These are phyloP conservation scores for Haliclona indistincta DNA, from an alignment of 37 sponge, comb jelly and placozoan species.

Conservation along the genomic window DNA sequence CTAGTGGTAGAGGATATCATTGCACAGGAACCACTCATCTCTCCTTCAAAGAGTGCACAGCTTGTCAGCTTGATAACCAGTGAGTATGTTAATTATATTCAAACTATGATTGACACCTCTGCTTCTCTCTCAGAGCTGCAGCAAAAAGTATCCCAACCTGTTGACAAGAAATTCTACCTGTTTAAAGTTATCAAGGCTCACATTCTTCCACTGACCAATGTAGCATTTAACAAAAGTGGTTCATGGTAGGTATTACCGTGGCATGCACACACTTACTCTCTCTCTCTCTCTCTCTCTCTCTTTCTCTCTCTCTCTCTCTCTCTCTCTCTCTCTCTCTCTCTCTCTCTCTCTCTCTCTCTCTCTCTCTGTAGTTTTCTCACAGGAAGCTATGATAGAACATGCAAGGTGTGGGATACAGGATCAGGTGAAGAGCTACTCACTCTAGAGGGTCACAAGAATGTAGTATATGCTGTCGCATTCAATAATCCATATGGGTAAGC, in stretches of 20 bases:
- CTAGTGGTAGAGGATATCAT: conserved; percentile 71
- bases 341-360: neutral
- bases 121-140: conserved; percentile 61
- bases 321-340: neutral
- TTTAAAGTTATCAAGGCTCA: conserved; percentile 91
- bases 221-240: conserved; percentile 96
- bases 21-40: conserved; percentile 76
- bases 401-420: conserved; percentile 95
- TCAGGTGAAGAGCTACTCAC: conserved; percentile 89
- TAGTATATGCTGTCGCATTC: conserved; percentile 97
- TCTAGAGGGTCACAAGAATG: conserved; percentile 96
- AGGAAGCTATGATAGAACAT: conserved; percentile 98
- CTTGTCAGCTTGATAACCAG: conserved; percentile 66
- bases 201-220: conserved; percentile 92
- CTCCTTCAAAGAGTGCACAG: conserved; percentile 69
- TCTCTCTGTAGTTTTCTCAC: conserved; percentile 37
- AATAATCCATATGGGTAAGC: conserved; percentile 97
- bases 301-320: conserved; percentile 2
- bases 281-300: neutral
- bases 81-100: no score
- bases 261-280: neutral
- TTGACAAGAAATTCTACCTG: conserved; percentile 62
- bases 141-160: conserved; percentile 46
- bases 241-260: conserved; percentile 47
- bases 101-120: neutral